These are phyloP conservation scores for Hydropsyche tenuis DNA, from an alignment of 1,140 invertebrate species.

Conservation along the genomic window DNA sequence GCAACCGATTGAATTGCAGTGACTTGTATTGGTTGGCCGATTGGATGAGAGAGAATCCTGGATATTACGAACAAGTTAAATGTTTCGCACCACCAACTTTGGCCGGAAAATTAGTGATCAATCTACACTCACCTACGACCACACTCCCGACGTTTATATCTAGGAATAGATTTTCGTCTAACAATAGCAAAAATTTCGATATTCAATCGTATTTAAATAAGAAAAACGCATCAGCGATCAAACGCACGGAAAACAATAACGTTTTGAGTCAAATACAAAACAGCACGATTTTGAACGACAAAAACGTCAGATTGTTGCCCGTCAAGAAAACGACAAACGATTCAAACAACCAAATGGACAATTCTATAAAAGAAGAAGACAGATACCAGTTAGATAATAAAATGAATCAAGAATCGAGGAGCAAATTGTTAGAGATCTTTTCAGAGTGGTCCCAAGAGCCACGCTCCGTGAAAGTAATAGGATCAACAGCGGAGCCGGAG, in stretches of 20 bases:
- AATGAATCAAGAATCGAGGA: constrained; percentile 15
- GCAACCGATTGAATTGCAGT: constrained; percentile 71
- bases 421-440: constrained; percentile 48
- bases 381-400: not conserved
- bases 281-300: constrained; percentile 11
- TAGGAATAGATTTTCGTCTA: not conserved
- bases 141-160: not conserved
- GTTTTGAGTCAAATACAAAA: not conserved
- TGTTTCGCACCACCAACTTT: constrained; percentile 57
- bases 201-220: not conserved
- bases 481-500: not conserved
- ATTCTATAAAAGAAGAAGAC: not conserved
- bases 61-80: constrained; percentile 54
- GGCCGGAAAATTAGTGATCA: constrained; percentile 56
- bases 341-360: constrained; percentile 1
- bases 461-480: not conserved
- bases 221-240: not conserved
- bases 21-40: constrained; percentile 69
- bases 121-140: constrained; percentile 51
- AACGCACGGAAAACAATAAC: not conserved
- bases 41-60: constrained; percentile 67
- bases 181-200: too few relatives aligned
- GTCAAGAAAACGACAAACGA: not conserved
- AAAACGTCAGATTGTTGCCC: not conserved
- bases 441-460: constrained; percentile 44